Conservation (phyloP, 2,113 vertebrate species). For the Oenanthe melanoleuca region DNA sequence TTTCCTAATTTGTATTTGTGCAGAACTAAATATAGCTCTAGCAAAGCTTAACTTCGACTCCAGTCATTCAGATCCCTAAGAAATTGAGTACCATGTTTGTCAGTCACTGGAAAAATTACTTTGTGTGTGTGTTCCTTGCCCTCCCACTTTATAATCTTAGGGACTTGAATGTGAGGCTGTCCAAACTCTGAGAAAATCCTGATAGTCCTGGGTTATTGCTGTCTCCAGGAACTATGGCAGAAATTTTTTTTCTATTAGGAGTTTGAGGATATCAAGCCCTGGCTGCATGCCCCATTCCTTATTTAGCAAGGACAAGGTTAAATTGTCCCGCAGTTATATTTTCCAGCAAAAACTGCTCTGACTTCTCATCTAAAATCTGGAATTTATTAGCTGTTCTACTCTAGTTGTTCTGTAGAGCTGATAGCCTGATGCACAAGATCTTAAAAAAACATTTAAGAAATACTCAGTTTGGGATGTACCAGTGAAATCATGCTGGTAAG, state of each 20-base stretch:
- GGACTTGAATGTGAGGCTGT: background rate
- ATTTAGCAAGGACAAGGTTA: background rate
- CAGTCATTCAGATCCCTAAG: background rate
- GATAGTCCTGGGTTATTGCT: background rate
- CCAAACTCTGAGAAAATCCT: background rate
- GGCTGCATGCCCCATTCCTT: background rate
- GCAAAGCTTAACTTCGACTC: slow-evolving; percentile 16
- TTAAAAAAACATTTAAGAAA: background rate
- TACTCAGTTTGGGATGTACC: background rate
- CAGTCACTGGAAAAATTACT: background rate
- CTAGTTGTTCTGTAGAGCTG: background rate
- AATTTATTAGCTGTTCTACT: background rate
- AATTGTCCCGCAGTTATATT: background rate
- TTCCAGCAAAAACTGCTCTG: background rate
- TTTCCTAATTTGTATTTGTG: slow-evolving; percentile 46
- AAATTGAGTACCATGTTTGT: background rate
- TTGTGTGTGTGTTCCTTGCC: background rate
- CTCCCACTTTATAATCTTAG: background rate
- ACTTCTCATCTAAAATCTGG: background rate
- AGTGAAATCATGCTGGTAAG: background rate
- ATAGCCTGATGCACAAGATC: background rate
- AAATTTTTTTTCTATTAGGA: background rate
- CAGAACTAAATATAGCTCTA: slow-evolving; percentile 45
- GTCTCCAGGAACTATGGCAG: background rate
- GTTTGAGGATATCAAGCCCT: background rate